Evolutionary conservation across 2,888 invertebrate genomes (phyloP).

Genomic region (Hydraecia micacea): DNA sequence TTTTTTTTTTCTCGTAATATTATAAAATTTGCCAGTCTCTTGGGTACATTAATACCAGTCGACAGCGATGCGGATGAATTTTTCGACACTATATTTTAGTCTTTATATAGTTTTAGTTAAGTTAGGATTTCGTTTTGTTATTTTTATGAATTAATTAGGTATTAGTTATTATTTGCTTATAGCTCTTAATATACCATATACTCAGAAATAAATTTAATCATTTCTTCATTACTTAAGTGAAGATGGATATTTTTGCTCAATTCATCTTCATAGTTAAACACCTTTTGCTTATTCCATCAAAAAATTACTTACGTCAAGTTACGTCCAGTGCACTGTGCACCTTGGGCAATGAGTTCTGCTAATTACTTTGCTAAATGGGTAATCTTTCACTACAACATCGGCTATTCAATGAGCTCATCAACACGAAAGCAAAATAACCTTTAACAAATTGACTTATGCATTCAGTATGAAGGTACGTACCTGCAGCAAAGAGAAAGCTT

Average conservation of each 20-base stretch:
- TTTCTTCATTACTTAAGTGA: not conserved
- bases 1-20: too few relatives aligned
- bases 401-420: not conserved
- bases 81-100: too few relatives aligned
- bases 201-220: too few relatives aligned
- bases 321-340: not conserved
- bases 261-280: not conserved
- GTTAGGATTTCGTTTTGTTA: too few relatives aligned
- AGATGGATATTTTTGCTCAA: not conserved
- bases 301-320: not conserved
- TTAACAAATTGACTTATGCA: not conserved
- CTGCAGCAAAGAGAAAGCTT: not conserved
- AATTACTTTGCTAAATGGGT: slow-evolving; percentile 12
- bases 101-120: too few relatives aligned
- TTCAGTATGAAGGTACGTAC: not conserved
- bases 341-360: not conserved
- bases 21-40: too few relatives aligned
- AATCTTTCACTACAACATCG: not conserved
- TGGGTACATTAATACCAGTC: too few relatives aligned
- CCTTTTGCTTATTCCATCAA: not conserved
- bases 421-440: not conserved
- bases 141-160: too few relatives aligned
- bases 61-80: too few relatives aligned
- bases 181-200: too few relatives aligned
- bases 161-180: too few relatives aligned